These are phyloP conservation scores for Struthidea cinerea DNA, from an alignment of 2,113 vertebrate species.

Conservation along the genomic window DNA sequence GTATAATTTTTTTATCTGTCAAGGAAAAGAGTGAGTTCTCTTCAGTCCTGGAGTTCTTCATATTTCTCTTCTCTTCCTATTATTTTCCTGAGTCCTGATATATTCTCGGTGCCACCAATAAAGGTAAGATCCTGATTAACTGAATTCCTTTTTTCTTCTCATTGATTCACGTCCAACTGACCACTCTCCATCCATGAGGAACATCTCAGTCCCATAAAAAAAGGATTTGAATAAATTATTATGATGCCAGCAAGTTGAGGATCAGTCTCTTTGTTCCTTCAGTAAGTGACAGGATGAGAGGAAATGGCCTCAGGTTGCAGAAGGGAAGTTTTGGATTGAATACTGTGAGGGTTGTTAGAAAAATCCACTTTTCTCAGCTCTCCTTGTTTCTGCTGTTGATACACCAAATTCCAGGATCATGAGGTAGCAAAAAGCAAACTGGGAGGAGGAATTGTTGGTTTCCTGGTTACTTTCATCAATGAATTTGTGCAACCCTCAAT, in stretches of 20 bases:
- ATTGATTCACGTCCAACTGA: background rate
- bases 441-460: background rate
- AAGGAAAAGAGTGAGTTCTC: background rate
- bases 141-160: background rate
- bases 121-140: background rate
- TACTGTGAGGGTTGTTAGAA: background rate
- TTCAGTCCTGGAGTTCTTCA: background rate
- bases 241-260: background rate
- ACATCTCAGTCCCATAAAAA: background rate
- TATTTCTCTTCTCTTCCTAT: background rate
- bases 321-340: background rate
- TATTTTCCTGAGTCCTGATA: background rate
- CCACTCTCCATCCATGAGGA: background rate
- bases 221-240: background rate
- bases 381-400: background rate
- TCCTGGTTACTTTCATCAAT: background rate
- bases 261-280: background rate
- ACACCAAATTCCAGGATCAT: background rate
- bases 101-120: background rate
- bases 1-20: background rate
- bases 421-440: background rate
- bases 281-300: background rate
- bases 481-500: background rate
- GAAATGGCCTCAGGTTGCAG: background rate
- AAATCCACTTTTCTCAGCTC: background rate